A percentile compares a stretch with the other conserved stretches of the same genome.
These are phyloP conservation scores for Telmatherina bonti DNA, from an alignment of 2,797 vertebrate species.

Conservation along the genomic window DNA sequence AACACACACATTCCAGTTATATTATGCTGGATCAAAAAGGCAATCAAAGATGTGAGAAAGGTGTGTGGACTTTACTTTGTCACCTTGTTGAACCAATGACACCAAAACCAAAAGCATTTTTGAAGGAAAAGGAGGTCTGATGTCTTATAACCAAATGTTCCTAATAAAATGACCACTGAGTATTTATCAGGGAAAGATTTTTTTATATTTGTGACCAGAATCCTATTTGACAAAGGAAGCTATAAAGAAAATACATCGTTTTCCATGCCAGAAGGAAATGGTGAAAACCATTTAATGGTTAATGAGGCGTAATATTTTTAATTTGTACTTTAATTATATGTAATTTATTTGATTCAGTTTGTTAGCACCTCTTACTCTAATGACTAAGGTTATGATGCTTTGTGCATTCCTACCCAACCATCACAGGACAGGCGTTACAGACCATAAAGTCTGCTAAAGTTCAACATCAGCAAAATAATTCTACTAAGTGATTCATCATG, in stretches of 20 bases:
- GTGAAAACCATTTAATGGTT: conserved; percentile 1
- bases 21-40: no score
- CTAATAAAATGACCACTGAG: background rate
- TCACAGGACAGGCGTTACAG: background rate
- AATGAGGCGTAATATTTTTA: conserved; percentile 13
- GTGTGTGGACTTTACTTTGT: no score
- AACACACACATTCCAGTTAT: no score
- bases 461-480: background rate
- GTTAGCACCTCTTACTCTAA: conserved; percentile 4
- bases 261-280: background rate
- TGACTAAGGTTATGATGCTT: background rate
- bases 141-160: background rate
- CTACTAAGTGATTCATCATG: background rate
- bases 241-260: background rate
- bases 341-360: conserved; percentile 11
- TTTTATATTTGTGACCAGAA: background rate
- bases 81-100: no score
- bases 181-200: background rate
- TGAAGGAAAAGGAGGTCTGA: no score
- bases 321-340: conserved; percentile 14
- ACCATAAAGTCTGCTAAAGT: background rate
- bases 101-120: no score
- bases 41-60: no score
- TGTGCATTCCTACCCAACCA: background rate
- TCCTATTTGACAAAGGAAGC: background rate